Percentiles rank a stretch among this genome's conserved stretches.
phyloP scores from a whole-genome alignment of 2,797 vertebrate genomes.

The Chaetodon trifasciatus region DNA sequence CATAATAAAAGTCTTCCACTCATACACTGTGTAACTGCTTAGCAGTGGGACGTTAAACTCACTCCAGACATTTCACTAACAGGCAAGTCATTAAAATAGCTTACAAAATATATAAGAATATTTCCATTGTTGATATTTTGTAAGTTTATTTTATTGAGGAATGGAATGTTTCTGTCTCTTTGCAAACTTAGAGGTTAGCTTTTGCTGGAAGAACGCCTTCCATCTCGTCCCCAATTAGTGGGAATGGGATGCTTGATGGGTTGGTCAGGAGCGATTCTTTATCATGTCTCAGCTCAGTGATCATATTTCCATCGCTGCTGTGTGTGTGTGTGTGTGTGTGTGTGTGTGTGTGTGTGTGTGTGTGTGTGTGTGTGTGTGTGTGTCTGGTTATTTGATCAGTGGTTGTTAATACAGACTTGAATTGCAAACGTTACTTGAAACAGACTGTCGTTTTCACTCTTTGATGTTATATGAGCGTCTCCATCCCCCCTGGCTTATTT shows the following conservation, averaged over 20 bases:
- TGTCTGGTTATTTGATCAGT: constrained; percentile 55
- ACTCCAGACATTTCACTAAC: too few species aligned
- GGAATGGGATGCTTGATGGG: constrained; percentile 53
- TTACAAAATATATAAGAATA: too few species aligned
- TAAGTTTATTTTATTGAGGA: too few species aligned
- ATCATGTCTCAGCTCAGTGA: constrained; percentile 50
- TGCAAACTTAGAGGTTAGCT: constrained; percentile 27
- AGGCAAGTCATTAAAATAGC: too few species aligned
- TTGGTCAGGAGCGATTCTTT: constrained; percentile 53
- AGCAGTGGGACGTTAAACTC: too few species aligned
- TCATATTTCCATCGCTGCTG: constrained; percentile 30
- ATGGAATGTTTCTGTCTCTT: neutral
- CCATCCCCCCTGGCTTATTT: constrained; percentile 47
- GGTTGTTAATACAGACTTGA: constrained; percentile 45
- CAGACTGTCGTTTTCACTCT: constrained; percentile 39
- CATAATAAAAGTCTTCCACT: too few species aligned
- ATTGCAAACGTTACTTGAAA: constrained; percentile 53
- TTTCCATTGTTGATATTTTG: too few species aligned
- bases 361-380: constrained; percentile 12
- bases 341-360: constrained; percentile 23
- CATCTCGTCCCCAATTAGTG: constrained; percentile 53
- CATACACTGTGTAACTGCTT: too few species aligned
- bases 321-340: constrained; percentile 22
- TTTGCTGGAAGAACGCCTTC: constrained; percentile 35
- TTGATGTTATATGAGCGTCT: constrained; percentile 58